Conservation (phyloP, 1,140 invertebrate species). For the Bicyclus anynana region DNA sequence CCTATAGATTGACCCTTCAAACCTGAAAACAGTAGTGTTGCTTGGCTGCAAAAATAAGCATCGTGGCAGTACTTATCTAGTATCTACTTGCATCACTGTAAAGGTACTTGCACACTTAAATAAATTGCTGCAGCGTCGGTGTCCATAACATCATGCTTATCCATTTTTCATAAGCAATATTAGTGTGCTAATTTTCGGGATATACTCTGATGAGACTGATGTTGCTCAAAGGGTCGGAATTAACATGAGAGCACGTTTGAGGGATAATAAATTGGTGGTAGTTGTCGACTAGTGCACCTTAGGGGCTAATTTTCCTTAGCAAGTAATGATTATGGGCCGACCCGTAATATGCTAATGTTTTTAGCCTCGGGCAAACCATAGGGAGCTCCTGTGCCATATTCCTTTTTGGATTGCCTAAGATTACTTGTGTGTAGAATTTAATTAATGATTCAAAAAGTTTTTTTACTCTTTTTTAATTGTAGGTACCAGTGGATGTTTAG, state of each 20-base stretch:
- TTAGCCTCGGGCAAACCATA: conserved; percentile 59
- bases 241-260: conserved; percentile 65
- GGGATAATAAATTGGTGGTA: conserved; percentile 63
- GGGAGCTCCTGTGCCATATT: conserved; percentile 54
- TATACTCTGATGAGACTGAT: conserved; percentile 22
- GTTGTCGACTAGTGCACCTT: conserved; percentile 61
- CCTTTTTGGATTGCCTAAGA: conserved; percentile 22
- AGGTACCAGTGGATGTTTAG: no score
- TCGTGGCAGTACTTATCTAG: no score
- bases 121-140: conserved; percentile 9
- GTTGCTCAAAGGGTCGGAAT: conserved; percentile 65
- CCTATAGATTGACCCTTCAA: no score
- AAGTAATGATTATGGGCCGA: conserved; percentile 62
- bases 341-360: conserved; percentile 71
- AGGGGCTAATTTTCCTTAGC: conserved; percentile 69
- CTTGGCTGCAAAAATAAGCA: no score
- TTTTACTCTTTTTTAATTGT: background rate
- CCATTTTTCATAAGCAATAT: conserved; percentile 35
- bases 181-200: conserved; percentile 30
- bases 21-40: no score
- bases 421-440: conserved; percentile 7
- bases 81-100: no score
- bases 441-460: background rate
- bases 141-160: conserved; percentile 29
- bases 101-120: background rate